Base-by-base conservation (phyloP, 2,888 invertebrate genomes). In the Muscina levida region DNA sequence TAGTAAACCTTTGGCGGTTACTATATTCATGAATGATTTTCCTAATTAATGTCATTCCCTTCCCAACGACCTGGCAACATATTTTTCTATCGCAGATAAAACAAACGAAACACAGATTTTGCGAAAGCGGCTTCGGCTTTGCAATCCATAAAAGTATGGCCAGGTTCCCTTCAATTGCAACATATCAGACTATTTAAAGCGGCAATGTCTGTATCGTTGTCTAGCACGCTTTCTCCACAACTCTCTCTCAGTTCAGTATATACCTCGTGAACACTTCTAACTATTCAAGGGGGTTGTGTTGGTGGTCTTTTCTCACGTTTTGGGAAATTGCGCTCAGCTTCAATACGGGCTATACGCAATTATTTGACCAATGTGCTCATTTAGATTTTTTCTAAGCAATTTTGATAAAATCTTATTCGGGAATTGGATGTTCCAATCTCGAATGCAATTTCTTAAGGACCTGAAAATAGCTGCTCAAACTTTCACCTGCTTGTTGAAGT, bases 361-460 rank as follows among this genome's bases (percentile, higher is more conserved):
- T n/a, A n/a, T n/a, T n/a, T 46, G 46, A 2, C 37, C 24, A 2
- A 44, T 11, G 10, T 19, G 26, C 2, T 42, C 10, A 8, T 42
- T 26, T 1, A 71, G 11, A 5, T 72, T 72, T 8, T 46, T 24
- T 17, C 59, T 72, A n/a, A 1, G 26, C 10, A 22, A 72, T 72
- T 2, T 37, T 59, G 1, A 62, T 51, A 59, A 72, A 62, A 17
- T 62, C 72, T n/a, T n/a, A n/a, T n/a, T n/a, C n/a, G n/a, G n/a
- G n/a, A n/a, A n/a, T n/a, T n/a, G n/a, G n/a, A n/a, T 11, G 19
- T 51, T 51, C 24, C 19, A 72, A 48, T 5, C 46, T 42, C 3
- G 62, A 26, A 17, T 62, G 15, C 19, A 72, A 19, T 24, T 26
- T 62, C 15, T 59, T 72, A 59, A 72, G 59, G 11, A 31, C 37